phyloP scores from a whole-genome alignment of 64 coral and sea anemone species.

The Dendrophyllia cribrosa region DNA sequence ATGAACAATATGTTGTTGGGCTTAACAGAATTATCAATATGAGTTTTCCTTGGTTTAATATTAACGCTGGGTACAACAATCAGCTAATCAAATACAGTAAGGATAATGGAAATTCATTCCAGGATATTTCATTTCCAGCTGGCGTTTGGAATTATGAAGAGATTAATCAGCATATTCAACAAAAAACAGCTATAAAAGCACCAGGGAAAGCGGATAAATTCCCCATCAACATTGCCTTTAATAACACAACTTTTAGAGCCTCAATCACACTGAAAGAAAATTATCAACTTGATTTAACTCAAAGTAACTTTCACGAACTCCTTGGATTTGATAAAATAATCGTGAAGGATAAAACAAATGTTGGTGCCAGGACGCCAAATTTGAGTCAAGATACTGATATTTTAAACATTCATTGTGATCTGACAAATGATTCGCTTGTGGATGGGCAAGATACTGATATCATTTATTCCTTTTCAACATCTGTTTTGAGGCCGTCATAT shows the following conservation, averaged over 20 bases:
- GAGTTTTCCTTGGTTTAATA: too few relatives aligned
- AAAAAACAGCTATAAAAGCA: too few relatives aligned
- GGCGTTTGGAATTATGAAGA: too few relatives aligned
- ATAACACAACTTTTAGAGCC: not conserved
- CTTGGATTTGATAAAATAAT: not conserved
- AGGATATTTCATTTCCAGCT: too few relatives aligned
- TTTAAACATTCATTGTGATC: constrained; percentile 11
- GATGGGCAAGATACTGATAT: not conserved
- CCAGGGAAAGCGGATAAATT: too few relatives aligned
- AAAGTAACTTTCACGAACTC: not conserved
- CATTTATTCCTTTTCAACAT: not conserved
- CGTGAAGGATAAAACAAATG: not conserved
- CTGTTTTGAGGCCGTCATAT: not conserved
- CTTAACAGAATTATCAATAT: too few relatives aligned
- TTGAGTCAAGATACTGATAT: not conserved
- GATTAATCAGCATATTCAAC: too few relatives aligned
- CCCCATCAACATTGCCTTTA: not conserved
- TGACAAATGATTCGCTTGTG: not conserved
- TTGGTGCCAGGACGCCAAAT: not conserved
- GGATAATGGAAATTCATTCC: too few relatives aligned
- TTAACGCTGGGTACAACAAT: too few relatives aligned
- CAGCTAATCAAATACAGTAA: too few relatives aligned
- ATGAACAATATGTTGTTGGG: too few relatives aligned
- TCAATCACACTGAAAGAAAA: not conserved
- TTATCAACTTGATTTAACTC: not conserved